phyloP scores from a whole-genome alignment of 2,888 invertebrate genomes.

The Podabrus alpinus region DNA sequence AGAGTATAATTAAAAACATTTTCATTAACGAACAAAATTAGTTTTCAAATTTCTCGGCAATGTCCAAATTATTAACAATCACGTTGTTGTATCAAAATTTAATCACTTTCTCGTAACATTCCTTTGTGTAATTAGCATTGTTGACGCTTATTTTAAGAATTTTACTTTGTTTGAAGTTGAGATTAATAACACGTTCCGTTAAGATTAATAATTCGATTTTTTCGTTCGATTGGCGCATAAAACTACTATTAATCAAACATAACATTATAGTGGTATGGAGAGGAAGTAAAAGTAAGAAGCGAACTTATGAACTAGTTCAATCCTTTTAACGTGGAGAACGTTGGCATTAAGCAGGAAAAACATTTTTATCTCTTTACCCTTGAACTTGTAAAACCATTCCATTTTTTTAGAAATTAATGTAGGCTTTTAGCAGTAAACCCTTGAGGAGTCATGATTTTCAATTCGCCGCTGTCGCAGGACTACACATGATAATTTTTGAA shows the following conservation, averaged over 20 bases:
- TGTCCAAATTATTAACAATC: not conserved
- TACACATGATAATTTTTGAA: no score
- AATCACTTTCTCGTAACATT: not conserved
- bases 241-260: not conserved
- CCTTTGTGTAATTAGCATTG: not conserved
- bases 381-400: not conserved
- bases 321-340: not conserved
- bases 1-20: not conserved
- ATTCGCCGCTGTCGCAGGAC: not conserved
- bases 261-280: not conserved
- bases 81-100: not conserved
- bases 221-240: not conserved
- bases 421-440: not conserved
- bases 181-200: not conserved
- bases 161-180: not conserved
- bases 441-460: not conserved
- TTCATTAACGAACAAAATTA: not conserved
- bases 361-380: not conserved
- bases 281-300: not conserved
- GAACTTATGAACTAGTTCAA: not conserved
- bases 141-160: not conserved
- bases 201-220: not conserved
- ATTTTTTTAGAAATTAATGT: not conserved
- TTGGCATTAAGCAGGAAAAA: not conserved
- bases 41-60: not conserved